These are phyloP conservation scores for Hirtodrosophila trivittata DNA, from an alignment of 2,888 invertebrate species.

Conservation along the genomic window DNA sequence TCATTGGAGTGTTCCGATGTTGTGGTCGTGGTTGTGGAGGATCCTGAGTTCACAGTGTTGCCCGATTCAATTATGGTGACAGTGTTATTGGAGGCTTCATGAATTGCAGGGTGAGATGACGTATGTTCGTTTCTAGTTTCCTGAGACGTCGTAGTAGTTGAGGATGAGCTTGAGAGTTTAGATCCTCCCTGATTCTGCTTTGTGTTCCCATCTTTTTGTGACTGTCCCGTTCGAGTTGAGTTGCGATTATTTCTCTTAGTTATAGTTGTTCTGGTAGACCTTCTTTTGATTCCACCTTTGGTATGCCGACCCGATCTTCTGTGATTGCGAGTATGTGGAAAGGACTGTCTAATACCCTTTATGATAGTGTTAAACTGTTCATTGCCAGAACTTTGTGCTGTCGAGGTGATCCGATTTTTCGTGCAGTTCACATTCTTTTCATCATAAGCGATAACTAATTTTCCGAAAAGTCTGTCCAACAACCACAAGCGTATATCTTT, in stretches of 20 bases:
- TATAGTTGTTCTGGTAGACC: not conserved
- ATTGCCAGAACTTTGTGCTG: not conserved
- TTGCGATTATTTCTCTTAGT: no score
- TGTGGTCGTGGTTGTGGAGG: slow-evolving; percentile 4
- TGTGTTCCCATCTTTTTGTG: no score
- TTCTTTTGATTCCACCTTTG: slow-evolving; percentile 12
- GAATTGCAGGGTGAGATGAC: not conserved
- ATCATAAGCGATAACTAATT: slow-evolving; percentile 53
- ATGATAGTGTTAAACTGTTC: slow-evolving; percentile 28
- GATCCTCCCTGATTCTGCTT: no score
- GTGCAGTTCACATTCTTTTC: slow-evolving; percentile 50
- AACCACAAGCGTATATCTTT: slow-evolving; percentile 65
- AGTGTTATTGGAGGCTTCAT: not conserved
- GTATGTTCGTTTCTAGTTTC: not conserved
- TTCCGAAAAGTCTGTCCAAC: slow-evolving; percentile 62
- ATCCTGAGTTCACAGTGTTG: not conserved
- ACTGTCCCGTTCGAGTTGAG: not conserved
- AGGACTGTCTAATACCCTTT: slow-evolving; percentile 19
- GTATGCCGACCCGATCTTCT: slow-evolving; percentile 16
- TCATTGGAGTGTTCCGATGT: not conserved
- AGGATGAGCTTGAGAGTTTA: slow-evolving; percentile 3
- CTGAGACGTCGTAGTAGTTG: slow-evolving; percentile 10
- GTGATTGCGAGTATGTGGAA: slow-evolving; percentile 37
- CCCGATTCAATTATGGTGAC: not conserved
- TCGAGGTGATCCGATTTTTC: slow-evolving; percentile 29